These are phyloP conservation scores for Cydia strobilella DNA, from an alignment of 1,140 invertebrate species.

Conservation along the genomic window DNA sequence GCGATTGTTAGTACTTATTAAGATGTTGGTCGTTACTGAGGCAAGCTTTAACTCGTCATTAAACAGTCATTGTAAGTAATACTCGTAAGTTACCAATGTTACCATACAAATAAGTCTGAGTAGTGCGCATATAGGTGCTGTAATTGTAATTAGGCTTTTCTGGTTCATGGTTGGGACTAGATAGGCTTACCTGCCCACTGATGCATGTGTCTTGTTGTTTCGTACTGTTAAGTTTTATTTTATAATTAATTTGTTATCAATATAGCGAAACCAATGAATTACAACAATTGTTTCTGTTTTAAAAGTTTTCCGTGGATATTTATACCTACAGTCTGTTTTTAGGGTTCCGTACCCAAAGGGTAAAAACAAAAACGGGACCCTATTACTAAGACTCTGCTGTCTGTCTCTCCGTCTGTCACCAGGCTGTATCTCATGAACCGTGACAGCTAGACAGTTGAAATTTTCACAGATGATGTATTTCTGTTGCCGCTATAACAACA, in stretches of 20 bases:
- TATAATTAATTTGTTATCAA: constrained; percentile 50
- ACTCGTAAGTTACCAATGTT: constrained; percentile 37
- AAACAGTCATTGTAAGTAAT: constrained; percentile 30
- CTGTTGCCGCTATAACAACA: no score
- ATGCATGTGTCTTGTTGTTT: constrained; percentile 60
- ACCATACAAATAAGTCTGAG: constrained; percentile 40
- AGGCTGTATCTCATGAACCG: no score
- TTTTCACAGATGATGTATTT: no score
- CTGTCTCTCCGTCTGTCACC: no score
- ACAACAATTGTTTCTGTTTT: constrained; percentile 53
- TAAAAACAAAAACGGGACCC: no score
- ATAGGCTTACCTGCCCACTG: constrained; percentile 48
- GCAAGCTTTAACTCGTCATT: constrained; percentile 37
- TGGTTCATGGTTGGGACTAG: neutral
- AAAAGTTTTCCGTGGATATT: constrained; percentile 8
- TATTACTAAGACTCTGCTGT: no score
- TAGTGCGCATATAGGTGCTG: constrained; percentile 33
- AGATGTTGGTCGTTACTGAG: neutral
- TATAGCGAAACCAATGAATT: constrained; percentile 68
- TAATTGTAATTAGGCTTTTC: constrained; percentile 22
- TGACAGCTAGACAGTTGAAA: no score
- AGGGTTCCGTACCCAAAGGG: no score
- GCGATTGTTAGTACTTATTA: constrained; percentile 52
- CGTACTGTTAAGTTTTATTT: constrained; percentile 49
- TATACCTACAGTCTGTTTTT: no score